Percentiles rank a stretch among this genome's conserved stretches.
Conservation (phyloP, 1,140 invertebrate genomes). For the Polyergus mexicanus region DNA sequence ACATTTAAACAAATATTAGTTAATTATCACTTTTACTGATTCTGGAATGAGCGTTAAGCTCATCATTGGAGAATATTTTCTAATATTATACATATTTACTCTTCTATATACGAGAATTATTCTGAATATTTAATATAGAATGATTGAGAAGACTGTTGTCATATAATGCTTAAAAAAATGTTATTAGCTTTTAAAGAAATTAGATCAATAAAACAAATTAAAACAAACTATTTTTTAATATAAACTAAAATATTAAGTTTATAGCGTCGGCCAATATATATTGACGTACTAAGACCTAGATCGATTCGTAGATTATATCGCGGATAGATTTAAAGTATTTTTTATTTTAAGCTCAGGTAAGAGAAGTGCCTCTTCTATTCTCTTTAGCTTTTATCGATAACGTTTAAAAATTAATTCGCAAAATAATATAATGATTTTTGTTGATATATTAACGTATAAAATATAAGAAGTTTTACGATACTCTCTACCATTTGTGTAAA, state of each 20-base stretch:
- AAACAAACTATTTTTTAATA: slow-evolving; percentile 31
- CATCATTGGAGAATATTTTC: background rate
- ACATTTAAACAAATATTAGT: background rate
- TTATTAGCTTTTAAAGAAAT: slow-evolving; percentile 66
- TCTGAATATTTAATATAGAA: slow-evolving; percentile 33
- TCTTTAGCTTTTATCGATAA: slow-evolving; percentile 75
- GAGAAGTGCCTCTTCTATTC: slow-evolving; percentile 75
- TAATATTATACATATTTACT: background rate
- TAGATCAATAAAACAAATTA: background rate
- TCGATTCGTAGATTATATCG: slow-evolving; percentile 42
- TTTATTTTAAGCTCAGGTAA: slow-evolving; percentile 74
- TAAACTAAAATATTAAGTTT: background rate
- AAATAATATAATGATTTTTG: slow-evolving; percentile 23
- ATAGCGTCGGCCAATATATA: background rate
- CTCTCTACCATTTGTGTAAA: slow-evolving; percentile 17
- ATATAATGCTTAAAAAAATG: slow-evolving; percentile 58
- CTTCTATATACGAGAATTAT: background rate
- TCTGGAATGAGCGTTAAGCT: background rate
- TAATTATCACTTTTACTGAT: background rate
- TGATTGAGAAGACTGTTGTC: slow-evolving; percentile 68
- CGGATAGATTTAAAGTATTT: slow-evolving; percentile 61
- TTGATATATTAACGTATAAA: slow-evolving; percentile 36
- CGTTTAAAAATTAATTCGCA: slow-evolving; percentile 61
- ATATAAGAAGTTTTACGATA: slow-evolving; percentile 41
- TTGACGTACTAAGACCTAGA: background rate